Conservation (phyloP, 2,888 invertebrate genomes). For the Helobdella robusta region DNA sequence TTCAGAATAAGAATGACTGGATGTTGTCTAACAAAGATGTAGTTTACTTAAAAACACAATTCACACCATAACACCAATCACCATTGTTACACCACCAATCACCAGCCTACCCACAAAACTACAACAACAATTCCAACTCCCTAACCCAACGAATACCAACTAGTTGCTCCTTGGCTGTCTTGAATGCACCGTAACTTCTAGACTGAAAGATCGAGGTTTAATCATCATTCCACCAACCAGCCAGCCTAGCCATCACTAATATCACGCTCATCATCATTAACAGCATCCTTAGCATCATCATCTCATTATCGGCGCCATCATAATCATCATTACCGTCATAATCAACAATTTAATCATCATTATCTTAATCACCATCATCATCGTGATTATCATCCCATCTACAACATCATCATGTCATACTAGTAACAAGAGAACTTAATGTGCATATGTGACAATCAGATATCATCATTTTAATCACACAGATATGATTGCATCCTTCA, state of each 20-base stretch:
- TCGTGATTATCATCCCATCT: neutral
- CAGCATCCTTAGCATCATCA: neutral
- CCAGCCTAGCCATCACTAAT: neutral
- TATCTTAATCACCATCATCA: neutral
- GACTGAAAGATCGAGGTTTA: neutral
- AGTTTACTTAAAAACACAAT: neutral
- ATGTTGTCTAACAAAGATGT: neutral
- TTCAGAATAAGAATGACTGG: no score
- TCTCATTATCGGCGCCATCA: neutral
- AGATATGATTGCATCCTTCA: no score
- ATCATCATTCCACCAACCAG: neutral
- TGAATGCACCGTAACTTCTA: conserved; percentile 23
- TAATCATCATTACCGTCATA: neutral
- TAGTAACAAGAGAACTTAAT: no score
- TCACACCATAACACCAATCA: neutral
- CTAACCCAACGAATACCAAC: conserved; percentile 13
- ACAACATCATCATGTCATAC: no score
- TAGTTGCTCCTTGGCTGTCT: conserved; percentile 31
- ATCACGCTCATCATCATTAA: neutral
- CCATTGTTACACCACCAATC: neutral
- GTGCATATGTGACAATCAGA: no score
- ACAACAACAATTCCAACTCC: neutral
- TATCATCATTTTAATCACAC: no score
- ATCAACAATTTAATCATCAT: neutral
- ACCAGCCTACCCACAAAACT: neutral